Conservation (phyloP, 2,797 vertebrate species). For the Monodelphis domestica region DNA sequence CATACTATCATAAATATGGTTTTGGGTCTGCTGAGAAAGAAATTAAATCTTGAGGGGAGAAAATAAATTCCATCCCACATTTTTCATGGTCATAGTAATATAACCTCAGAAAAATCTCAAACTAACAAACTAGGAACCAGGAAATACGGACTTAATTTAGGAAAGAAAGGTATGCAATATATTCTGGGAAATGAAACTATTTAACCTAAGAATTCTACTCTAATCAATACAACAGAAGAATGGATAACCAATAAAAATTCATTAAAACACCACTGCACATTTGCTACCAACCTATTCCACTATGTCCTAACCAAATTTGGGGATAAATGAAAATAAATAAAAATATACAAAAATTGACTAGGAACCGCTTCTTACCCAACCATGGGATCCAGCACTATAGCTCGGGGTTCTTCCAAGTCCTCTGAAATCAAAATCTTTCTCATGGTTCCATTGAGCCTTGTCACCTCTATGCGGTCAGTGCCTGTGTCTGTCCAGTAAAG, state of each 20-base stretch:
- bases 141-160: slow-evolving; percentile 57
- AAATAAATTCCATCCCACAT: slow-evolving; percentile 56
- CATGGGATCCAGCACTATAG: slow-evolving; percentile 96
- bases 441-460: slow-evolving; percentile 96
- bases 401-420: slow-evolving; percentile 95
- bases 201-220: slow-evolving; percentile 55
- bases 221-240: slow-evolving; percentile 31
- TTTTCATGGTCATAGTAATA: slow-evolving; percentile 65
- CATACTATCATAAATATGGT: slow-evolving; percentile 31
- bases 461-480: slow-evolving; percentile 97
- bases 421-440: slow-evolving; percentile 97
- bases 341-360: slow-evolving; percentile 26
- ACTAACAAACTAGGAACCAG: slow-evolving; percentile 55
- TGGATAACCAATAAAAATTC: slow-evolving; percentile 20
- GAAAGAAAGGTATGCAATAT: slow-evolving; percentile 49
- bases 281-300: slow-evolving; percentile 22
- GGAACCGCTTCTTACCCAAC: slow-evolving; percentile 89
- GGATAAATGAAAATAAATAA: slow-evolving; percentile 33
- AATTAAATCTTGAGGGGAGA: slow-evolving; percentile 35
- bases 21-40: slow-evolving; percentile 41
- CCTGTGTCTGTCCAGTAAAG: slow-evolving; percentile 99
- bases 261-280: neutral
- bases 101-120: slow-evolving; percentile 57
- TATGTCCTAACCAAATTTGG: neutral
- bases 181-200: slow-evolving; percentile 45